A percentile compares a stretch with the other conserved stretches of the same genome.
Evolutionary conservation across 2,888 invertebrate genomes (phyloP).

Genomic region (Actias luna): DNA sequence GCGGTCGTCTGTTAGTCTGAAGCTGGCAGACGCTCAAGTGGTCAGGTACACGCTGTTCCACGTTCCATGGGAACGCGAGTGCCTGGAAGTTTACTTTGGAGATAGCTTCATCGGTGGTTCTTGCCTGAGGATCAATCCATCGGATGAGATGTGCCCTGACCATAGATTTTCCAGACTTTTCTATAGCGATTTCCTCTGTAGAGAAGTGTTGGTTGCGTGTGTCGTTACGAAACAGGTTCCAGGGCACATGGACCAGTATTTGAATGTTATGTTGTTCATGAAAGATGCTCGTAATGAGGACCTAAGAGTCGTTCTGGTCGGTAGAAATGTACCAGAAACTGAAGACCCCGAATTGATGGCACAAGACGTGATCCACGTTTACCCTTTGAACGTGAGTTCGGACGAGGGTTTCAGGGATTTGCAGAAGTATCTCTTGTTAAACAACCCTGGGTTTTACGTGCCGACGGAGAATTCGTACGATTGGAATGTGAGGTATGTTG

Average conservation of each 20-base stretch:
- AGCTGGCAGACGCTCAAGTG: slow-evolving; percentile 31
- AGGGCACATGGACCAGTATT: slow-evolving; percentile 40
- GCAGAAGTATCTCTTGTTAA: slow-evolving; percentile 55
- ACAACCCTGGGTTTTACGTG: slow-evolving; percentile 64
- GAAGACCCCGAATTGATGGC: slow-evolving; percentile 12
- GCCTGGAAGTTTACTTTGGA: slow-evolving; percentile 55
- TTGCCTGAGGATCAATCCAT: slow-evolving; percentile 69
- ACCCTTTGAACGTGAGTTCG: slow-evolving; percentile 31
- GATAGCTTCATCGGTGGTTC: slow-evolving; percentile 79
- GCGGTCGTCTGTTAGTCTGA: slow-evolving; percentile 43
- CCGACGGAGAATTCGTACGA: slow-evolving; percentile 59
- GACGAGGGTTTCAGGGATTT: slow-evolving; percentile 35
- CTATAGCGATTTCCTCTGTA: slow-evolving; percentile 58
- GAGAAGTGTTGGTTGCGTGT: slow-evolving; percentile 50
- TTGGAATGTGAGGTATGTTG: slow-evolving; percentile 64
- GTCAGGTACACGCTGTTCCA: slow-evolving; percentile 41
- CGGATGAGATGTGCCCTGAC: slow-evolving; percentile 40
- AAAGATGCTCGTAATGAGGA: slow-evolving; percentile 26
- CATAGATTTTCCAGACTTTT: slow-evolving; percentile 53
- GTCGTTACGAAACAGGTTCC: slow-evolving; percentile 58
- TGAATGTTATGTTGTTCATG: slow-evolving; percentile 49
- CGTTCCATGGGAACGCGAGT: slow-evolving; percentile 51
- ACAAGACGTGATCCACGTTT: slow-evolving; percentile 27
- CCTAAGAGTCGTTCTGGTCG: slow-evolving; percentile 39
- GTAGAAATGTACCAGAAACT: slow-evolving; percentile 31